Evolutionary conservation across 53 echinoderm and acorn worm genomes (phyloP), one percentile per base, ranked within the genome.

Genomic region (Echinarachnius parma): DNA sequence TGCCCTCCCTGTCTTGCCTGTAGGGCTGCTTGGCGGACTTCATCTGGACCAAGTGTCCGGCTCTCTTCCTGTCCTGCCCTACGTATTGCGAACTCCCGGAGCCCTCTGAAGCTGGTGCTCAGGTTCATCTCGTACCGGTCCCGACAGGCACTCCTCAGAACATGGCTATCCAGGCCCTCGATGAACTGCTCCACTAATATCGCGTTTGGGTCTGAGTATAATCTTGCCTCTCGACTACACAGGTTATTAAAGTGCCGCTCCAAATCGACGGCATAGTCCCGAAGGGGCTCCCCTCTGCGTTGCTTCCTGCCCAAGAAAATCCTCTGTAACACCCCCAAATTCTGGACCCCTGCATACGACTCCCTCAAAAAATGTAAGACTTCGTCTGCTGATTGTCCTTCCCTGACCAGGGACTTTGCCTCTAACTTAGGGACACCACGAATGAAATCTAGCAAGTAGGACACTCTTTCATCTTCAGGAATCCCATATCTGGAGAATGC

Each of bases 151-250:
- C 66, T 78, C 26, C 78, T 53, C 50, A 66, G 39, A 31, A 53
- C 34, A 2, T 27, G 31, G 46, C 68, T 57, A 25, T 79, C 68
- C 2, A 79, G 19, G 3, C 79, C 79, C 29, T 79, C 68, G 10
- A 79, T 56, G 31, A 80, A 80, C 46, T 80, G 80, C 24, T 80
- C 80, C 1, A 66, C 45, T 11, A 80, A 59, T 20, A 57, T 57
- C 2, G 60, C 15, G 15, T 80, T 70, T 0, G 35, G 60, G 2
- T 45, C 29, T 15, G 80, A 69, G 30, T 49, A 80, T 5, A 80
- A 46, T 60, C 69, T 48, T 11, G 30, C 31, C 23, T 80, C 69
- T n/a, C 58, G 30, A 1, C 47, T 24, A 2, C 39, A 66, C 0
- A 80, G 80, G 3, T 44, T 46, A 5, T 66, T 24, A 57, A 80